Evolutionary conservation across 2,797 vertebrate species (phyloP).

Genomic region (Notamacropus eugenii): DNA sequence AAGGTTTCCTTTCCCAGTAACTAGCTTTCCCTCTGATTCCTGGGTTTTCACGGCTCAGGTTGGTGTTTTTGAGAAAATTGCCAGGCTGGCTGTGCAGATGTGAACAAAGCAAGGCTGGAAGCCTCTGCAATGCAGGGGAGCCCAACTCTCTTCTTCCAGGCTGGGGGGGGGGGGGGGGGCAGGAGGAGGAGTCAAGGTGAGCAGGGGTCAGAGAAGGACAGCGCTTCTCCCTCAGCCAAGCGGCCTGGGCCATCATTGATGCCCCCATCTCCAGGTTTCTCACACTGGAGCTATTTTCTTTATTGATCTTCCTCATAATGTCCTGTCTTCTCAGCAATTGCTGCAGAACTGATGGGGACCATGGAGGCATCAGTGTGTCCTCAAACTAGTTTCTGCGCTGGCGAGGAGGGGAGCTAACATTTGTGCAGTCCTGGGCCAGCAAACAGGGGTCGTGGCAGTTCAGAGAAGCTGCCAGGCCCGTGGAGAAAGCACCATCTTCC

Average conservation of each 20-base stretch:
- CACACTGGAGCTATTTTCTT: slow-evolving; percentile 7
- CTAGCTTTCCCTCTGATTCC: background rate
- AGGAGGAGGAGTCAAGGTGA: background rate
- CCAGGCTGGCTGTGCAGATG: slow-evolving; percentile 12
- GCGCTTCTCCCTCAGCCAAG: background rate
- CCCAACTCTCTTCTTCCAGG: slow-evolving; percentile 21
- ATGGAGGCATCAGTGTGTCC: background rate
- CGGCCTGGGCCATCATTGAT: slow-evolving; percentile 35
- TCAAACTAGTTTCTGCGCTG: slow-evolving; percentile 12
- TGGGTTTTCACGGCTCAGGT: slow-evolving; percentile 13
- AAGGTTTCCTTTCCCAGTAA: slow-evolving; percentile 10
- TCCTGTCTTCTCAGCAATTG: background rate
- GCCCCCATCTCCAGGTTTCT: slow-evolving; percentile 2
- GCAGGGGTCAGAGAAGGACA: slow-evolving; percentile 24
- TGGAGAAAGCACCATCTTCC: background rate
- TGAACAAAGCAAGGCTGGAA: slow-evolving; percentile 39
- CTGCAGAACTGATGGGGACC: slow-evolving; percentile 20
- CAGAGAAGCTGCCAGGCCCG: background rate
- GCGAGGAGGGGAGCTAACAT: background rate
- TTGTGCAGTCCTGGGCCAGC: background rate
- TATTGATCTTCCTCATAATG: slow-evolving; percentile 24
- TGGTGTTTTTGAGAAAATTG: background rate
- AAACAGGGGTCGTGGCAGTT: background rate
- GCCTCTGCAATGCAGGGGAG: slow-evolving; percentile 30
- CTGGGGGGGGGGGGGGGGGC: background rate